Evolutionary conservation across 37 sponge, comb jelly and placozoan species (phyloP).

Genomic region (Halisarca cf. caerulea): DNA sequence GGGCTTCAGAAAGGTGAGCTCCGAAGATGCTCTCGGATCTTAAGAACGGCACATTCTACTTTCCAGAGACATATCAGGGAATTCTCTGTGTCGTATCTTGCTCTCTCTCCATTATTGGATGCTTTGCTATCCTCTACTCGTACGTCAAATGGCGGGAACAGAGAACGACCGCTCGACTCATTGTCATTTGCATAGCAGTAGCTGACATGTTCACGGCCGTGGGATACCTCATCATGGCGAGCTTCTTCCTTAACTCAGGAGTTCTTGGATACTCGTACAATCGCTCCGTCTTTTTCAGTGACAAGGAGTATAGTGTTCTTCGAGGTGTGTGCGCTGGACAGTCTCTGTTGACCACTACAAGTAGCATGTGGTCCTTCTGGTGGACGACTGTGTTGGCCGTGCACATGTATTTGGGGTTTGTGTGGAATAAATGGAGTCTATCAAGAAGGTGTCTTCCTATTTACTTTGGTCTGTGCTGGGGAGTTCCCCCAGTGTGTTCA

Average conservation of each 20-base stretch:
- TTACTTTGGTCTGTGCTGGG: conserved; percentile 51
- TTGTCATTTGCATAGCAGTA: conserved; percentile 67
- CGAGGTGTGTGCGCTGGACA: conserved; percentile 51
- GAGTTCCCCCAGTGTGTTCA: conserved; percentile 19
- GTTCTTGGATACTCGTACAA: neutral
- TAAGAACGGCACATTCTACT: neutral
- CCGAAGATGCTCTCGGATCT: too few species aligned
- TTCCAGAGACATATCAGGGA: neutral
- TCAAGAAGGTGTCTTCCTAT: conserved; percentile 29
- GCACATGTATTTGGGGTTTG: conserved; percentile 58
- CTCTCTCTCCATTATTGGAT: neutral
- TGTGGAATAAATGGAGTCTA: neutral
- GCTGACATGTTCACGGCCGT: conserved; percentile 59
- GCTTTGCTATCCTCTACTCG: neutral
- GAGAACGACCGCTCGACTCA: conserved; percentile 33
- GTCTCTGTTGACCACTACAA: conserved; percentile 54
- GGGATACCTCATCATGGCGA: conserved; percentile 40
- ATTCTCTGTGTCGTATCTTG: neutral
- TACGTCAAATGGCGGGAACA: conserved; percentile 23
- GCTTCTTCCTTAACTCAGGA: neutral
- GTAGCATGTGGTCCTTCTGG: conserved; percentile 53
- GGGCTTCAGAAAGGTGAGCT: too few species aligned
- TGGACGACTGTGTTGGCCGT: conserved; percentile 64
- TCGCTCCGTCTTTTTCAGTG: neutral
- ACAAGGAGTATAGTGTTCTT: neutral